phyloP scores from a whole-genome alignment of 2,113 vertebrate genomes.

The Edolisoma coerulescens region DNA sequence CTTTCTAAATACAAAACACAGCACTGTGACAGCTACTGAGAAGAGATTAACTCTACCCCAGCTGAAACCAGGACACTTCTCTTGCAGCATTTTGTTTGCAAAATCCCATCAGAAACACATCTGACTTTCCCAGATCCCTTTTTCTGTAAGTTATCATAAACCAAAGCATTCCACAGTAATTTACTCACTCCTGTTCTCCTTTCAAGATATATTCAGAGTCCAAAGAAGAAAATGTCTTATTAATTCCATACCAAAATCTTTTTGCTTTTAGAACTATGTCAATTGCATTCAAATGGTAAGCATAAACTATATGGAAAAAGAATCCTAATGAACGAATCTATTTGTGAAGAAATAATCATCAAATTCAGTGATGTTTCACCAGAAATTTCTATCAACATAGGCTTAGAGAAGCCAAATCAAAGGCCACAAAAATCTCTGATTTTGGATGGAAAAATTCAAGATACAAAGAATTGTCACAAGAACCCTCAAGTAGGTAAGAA shows the following conservation, averaged over 20 bases:
- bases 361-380: not conserved
- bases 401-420: not conserved
- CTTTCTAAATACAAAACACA: not conserved
- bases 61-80: not conserved
- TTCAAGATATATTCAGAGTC: not conserved
- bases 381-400: not conserved
- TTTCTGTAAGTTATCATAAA: not conserved
- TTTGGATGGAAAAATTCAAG: not conserved
- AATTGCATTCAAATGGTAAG: not conserved
- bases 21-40: not conserved
- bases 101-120: not conserved
- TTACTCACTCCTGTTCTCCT: not conserved
- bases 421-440: not conserved
- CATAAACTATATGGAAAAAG: not conserved
- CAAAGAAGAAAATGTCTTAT: not conserved
- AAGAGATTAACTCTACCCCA: not conserved
- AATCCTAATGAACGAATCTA: accelerated
- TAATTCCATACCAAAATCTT: not conserved
- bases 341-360: not conserved
- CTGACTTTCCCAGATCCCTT: not conserved
- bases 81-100: not conserved
- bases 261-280: not conserved
- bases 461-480: not conserved
- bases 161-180: not conserved
- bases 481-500: not conserved